Evolutionary conservation across 2,113 vertebrate genomes (phyloP).

Genomic region (Climacteris rufus): DNA sequence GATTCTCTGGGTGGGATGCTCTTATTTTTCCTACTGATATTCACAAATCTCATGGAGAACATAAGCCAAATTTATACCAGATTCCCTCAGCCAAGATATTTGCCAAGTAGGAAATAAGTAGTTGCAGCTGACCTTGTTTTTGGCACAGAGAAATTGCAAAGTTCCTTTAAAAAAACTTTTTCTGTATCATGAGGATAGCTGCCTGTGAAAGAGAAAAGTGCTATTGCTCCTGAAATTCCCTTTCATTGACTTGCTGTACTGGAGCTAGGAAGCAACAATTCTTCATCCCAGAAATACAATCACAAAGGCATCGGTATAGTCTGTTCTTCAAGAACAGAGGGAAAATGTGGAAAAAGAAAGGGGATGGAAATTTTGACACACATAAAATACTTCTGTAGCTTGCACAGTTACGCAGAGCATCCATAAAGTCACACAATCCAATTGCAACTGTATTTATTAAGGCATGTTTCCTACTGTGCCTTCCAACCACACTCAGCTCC

Average conservation of each 20-base stretch:
- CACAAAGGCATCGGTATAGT: fast-evolving
- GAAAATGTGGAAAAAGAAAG: neutral
- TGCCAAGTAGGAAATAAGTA: neutral
- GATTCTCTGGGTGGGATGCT: neutral
- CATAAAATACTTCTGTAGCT: neutral
- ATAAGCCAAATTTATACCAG: neutral
- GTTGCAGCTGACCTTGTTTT: neutral
- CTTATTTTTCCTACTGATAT: neutral
- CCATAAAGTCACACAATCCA: neutral
- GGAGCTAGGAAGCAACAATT: fast-evolving
- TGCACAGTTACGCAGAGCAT: neutral
- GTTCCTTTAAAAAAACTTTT: neutral
- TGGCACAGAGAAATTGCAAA: neutral
- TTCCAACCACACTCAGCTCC: neutral
- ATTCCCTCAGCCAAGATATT: neutral
- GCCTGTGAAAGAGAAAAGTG: neutral
- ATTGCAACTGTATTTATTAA: neutral
- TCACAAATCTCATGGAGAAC: neutral
- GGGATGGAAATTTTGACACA: neutral
- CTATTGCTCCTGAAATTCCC: neutral
- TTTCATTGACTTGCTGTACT: neutral
- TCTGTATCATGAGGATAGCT: neutral
- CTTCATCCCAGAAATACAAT: neutral
- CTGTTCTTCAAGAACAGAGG: neutral
- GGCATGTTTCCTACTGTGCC: neutral